These are phyloP conservation scores for Rhyzopertha dominica DNA, from an alignment of 1,140 invertebrate species.

Conservation along the genomic window DNA sequence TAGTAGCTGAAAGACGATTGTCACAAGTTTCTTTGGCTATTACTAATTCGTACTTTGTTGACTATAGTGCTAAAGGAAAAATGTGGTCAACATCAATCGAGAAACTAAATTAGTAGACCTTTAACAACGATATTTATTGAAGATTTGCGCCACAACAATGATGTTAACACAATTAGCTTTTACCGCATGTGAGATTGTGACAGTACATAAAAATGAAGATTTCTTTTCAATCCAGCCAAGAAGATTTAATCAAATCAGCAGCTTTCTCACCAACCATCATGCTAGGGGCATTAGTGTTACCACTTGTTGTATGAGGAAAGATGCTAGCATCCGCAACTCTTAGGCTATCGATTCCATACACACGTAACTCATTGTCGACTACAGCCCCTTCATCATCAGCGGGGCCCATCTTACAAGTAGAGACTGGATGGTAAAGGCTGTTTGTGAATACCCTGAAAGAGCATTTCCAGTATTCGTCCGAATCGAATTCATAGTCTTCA, in stretches of 20 bases:
- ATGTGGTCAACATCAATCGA: too few relatives aligned
- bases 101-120: too few relatives aligned
- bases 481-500: conserved; percentile 33
- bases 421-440: conserved; percentile 72
- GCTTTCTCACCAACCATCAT: conserved; percentile 72
- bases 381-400: conserved; percentile 37
- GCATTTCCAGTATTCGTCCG: conserved; percentile 59
- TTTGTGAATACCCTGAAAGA: conserved; percentile 60
- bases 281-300: conserved; percentile 65
- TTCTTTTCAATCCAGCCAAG: conserved; percentile 9
- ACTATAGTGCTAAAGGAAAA: too few relatives aligned
- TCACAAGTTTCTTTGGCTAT: too few relatives aligned
- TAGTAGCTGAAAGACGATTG: too few relatives aligned
- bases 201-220: too few relatives aligned
- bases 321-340: conserved; percentile 44
- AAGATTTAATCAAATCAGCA: conserved; percentile 57
- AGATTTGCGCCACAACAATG: too few relatives aligned
- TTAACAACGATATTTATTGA: too few relatives aligned
- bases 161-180: too few relatives aligned
- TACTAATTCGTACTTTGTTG: too few relatives aligned
- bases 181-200: too few relatives aligned
- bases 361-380: conserved; percentile 44
- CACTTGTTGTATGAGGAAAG: conserved; percentile 52
- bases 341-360: conserved; percentile 39
- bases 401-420: conserved; percentile 54